These are phyloP conservation scores for Aurelia sp. DNA, from an alignment of 30 jellyfish, hydroid and myxozoan genomes.

Conservation along the genomic window DNA sequence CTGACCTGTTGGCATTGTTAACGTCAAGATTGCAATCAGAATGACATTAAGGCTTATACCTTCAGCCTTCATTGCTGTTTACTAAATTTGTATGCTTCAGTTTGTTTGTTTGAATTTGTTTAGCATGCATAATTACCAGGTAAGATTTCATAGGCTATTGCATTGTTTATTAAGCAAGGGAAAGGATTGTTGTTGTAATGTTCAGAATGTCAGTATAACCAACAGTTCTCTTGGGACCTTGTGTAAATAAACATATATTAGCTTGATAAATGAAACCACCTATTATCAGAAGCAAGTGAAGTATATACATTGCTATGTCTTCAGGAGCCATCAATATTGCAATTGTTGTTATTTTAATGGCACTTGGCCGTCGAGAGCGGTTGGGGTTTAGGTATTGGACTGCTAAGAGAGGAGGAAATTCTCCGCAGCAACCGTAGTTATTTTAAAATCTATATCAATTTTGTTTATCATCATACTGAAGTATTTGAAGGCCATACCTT, in stretches of 20 bases:
- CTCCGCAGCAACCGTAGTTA: conserved; percentile 1
- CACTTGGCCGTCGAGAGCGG: no score
- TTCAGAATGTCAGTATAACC: background rate
- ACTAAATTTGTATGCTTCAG: background rate
- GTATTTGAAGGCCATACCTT: background rate
- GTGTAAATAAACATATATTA: background rate
- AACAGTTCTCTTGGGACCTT: conserved; percentile 1
- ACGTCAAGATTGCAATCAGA: conserved; percentile 4
- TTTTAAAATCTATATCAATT: background rate
- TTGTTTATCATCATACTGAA: no score
- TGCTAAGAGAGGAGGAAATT: conserved; percentile 4
- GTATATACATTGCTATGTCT: no score
- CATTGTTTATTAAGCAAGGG: background rate
- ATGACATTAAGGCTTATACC: conserved; percentile 5
- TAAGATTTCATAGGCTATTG: background rate
- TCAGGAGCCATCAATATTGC: no score
- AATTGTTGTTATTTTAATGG: no score
- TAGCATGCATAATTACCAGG: conserved; percentile 3
- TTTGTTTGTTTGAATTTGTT: background rate
- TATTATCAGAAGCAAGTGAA: no score
- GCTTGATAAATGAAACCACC: no score
- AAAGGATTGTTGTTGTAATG: background rate
- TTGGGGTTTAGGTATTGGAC: conserved; percentile 9
- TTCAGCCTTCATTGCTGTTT: background rate
- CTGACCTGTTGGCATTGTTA: conserved; percentile 8